Percentiles rank a stretch among this genome's conserved stretches.
Evolutionary conservation across 2,888 invertebrate genomes (phyloP).

Genomic region (Epinotia nisella): DNA sequence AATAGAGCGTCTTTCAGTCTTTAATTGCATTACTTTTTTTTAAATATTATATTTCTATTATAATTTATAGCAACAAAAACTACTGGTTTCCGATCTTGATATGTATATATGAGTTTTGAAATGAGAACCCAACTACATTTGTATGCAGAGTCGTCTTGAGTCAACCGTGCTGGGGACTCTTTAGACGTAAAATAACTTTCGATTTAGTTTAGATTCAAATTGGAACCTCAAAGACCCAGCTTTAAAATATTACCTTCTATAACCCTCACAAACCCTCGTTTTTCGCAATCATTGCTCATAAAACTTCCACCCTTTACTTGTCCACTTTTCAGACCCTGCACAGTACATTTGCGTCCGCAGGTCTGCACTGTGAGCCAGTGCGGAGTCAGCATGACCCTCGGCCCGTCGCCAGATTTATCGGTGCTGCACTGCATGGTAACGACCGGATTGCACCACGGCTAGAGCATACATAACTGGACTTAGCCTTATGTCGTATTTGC

Average conservation of each 20-base stretch:
- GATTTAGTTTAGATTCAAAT: not conserved
- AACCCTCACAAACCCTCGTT: too few relatives aligned
- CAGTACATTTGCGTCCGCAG: not conserved
- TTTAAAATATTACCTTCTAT: not conserved
- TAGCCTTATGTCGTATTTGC: too few relatives aligned
- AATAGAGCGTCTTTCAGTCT: too few relatives aligned
- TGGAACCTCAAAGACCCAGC: not conserved
- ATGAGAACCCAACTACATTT: too few relatives aligned
- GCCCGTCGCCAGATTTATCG: conserved; percentile 38
- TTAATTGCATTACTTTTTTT: too few relatives aligned
- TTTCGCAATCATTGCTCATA: conserved; percentile 3
- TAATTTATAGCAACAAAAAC: too few relatives aligned
- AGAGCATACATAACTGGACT: too few relatives aligned
- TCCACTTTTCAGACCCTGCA: conserved; percentile 15
- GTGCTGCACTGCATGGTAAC: conserved; percentile 31
- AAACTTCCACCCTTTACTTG: conserved; percentile 19
- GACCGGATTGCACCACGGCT: conserved; percentile 28
- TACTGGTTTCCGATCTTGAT: too few relatives aligned
- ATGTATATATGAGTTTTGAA: too few relatives aligned
- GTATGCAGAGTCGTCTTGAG: too few relatives aligned
- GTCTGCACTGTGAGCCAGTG: conserved; percentile 27
- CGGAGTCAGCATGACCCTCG: conserved; percentile 41
- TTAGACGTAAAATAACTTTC: not conserved
- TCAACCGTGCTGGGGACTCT: too few relatives aligned
- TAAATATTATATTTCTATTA: too few relatives aligned